phyloP scores from a whole-genome alignment of 2,113 vertebrate genomes.

The Copsychus sechellarum region DNA sequence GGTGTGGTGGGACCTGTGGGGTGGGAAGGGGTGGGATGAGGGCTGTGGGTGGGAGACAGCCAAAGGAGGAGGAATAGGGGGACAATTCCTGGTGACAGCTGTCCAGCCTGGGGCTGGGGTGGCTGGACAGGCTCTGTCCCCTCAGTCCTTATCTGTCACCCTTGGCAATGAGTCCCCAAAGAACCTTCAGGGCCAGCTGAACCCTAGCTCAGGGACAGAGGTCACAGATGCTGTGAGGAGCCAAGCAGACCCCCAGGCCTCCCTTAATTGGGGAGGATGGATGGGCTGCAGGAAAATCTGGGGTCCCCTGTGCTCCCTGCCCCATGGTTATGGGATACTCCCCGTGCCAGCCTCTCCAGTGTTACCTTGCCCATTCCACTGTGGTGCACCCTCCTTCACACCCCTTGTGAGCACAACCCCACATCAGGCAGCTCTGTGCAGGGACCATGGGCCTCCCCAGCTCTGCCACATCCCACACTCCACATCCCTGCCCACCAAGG shows the following conservation, averaged over 20 bases:
- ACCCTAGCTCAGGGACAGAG: not conserved
- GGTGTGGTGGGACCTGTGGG: not conserved
- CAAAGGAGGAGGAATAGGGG: not conserved
- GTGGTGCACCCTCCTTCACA: fast-evolving
- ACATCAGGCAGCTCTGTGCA: not conserved
- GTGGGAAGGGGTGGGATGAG: not conserved
- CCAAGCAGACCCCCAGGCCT: not conserved
- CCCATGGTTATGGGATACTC: not conserved
- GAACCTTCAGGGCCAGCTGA: conserved; percentile 46
- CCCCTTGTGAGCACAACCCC: not conserved
- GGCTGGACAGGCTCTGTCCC: not conserved
- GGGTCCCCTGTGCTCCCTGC: not conserved
- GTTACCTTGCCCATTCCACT: fast-evolving
- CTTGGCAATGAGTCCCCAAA: conserved; percentile 57
- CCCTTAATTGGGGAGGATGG: not conserved
- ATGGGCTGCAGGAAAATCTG: not conserved
- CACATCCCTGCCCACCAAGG: not conserved
- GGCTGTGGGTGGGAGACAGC: not conserved
- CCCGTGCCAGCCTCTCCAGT: fast-evolving
- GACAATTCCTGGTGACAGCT: not conserved
- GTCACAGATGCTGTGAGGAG: conserved; percentile 21
- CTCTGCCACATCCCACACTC: not conserved
- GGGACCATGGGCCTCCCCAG: not conserved
- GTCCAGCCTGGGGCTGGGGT: fast-evolving
- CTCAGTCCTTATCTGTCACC: not conserved